Evolutionary conservation across 2,113 vertebrate genomes (phyloP).

Genomic region (Plectropomus leopardus): DNA sequence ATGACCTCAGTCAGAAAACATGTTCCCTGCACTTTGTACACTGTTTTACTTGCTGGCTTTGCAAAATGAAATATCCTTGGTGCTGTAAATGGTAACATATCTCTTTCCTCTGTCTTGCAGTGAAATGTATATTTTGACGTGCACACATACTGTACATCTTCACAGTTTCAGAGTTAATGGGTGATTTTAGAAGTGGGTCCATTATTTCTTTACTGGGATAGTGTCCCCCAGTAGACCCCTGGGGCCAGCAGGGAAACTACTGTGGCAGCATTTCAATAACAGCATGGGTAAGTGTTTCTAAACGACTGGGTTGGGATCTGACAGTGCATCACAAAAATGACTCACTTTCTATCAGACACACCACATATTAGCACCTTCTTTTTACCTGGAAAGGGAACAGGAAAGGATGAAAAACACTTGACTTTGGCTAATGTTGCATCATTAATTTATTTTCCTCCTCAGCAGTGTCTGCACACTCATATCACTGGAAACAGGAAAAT

Average conservation of each 20-base stretch:
- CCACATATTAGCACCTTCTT: slow-evolving; percentile 11
- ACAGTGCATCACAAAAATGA: slow-evolving; percentile 13
- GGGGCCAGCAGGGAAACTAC: slow-evolving; percentile 20
- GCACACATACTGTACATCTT: slow-evolving; percentile 1
- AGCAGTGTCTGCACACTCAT: slow-evolving; percentile 16
- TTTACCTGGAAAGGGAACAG: slow-evolving; percentile 20
- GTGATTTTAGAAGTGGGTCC: slow-evolving; percentile 24
- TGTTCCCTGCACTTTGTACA: background rate
- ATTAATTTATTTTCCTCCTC: slow-evolving; percentile 18
- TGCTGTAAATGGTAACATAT: background rate
- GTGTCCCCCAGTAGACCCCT: slow-evolving; percentile 33
- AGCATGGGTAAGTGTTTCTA: slow-evolving; percentile 44
- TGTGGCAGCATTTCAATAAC: slow-evolving; percentile 46
- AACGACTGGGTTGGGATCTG: slow-evolving; percentile 39
- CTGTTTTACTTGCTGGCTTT: slow-evolving; percentile 3
- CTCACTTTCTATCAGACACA: slow-evolving; percentile 11
- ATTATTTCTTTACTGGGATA: slow-evolving; percentile 38
- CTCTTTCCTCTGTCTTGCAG: background rate
- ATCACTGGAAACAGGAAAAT: slow-evolving; percentile 43
- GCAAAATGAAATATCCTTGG: slow-evolving; percentile 4
- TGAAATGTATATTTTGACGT: slow-evolving; percentile 5
- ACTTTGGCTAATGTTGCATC: slow-evolving; percentile 29
- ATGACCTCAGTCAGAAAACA: background rate
- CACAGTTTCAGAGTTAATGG: slow-evolving; percentile 25
- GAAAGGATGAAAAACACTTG: slow-evolving; percentile 6